Evolutionary conservation across 2,113 vertebrate genomes (phyloP).

Genomic region (Chlorodrepanis virens): DNA sequence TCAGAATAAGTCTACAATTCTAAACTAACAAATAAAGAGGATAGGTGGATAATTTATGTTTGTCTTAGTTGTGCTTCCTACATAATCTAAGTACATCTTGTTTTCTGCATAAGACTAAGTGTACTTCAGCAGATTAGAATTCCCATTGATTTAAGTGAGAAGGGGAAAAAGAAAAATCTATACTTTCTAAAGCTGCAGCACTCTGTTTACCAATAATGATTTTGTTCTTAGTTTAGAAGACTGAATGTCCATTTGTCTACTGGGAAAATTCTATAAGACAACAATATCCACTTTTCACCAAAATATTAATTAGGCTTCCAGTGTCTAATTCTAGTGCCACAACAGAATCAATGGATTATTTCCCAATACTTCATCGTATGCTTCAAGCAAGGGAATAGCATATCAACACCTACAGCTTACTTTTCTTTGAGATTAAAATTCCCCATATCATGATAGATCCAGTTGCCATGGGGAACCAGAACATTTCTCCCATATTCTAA

Average conservation of each 20-base stretch:
- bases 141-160: not conserved
- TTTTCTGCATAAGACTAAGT: not conserved
- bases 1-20: not conserved
- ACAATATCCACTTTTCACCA: not conserved
- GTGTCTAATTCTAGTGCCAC: not conserved
- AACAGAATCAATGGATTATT: not conserved
- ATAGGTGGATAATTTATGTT: not conserved
- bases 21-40: not conserved
- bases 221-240: not conserved
- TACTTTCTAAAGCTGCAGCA: not conserved
- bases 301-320: not conserved
- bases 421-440: not conserved
- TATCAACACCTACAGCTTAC: not conserved
- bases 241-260: not conserved
- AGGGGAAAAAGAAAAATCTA: not conserved
- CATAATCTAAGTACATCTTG: not conserved
- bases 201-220: not conserved
- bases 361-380: not conserved
- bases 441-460: not conserved
- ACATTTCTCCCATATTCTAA: not conserved
- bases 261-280: not conserved
- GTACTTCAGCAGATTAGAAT: not conserved
- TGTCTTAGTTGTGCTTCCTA: not conserved
- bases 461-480: not conserved
- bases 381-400: accelerated